Base-by-base conservation (phyloP, 2,888 invertebrate genomes). In the Strigamia transsilvanica region DNA sequence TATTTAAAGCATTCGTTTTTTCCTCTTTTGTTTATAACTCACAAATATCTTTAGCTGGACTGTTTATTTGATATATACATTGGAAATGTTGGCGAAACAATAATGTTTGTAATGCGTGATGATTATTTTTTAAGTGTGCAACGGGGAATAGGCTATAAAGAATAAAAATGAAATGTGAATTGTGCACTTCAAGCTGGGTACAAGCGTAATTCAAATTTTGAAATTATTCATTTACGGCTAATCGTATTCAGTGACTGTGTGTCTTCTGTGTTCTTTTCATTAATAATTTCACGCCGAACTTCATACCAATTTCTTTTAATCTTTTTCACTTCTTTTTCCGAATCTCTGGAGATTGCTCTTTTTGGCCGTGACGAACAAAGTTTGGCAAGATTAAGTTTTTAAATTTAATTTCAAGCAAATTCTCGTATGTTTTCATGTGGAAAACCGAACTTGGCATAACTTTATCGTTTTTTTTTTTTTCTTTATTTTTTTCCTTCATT, bases 281-380 rank as follows among this genome's bases (percentile, higher is more conserved):
- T 46, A 46, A 46, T 46, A 46, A 46, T 46, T 46, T 46, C 46
- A 46, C 46, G 46, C 46, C 46, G 46, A 46, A 46, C 46, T 46
- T 46, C 46, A 46, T 46, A 46, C 46, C 7, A 46, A 46, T 46
- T 46, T 46, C 46, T 46, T 46, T 46, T n/a, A 4, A 10, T 46
- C 46, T 46, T n/a, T 13, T 13, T 46, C 46, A 5, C 46, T 46
- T 46, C 15, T 46, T 12, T 9, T 13, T 46, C 46, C 15, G 15
- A 46, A 46, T 46, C 46, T 46, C 46, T n/a, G 12, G 46, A 46
- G 46, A 46, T 46, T 46, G 46, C 5, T 46, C 46, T 46, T 12
- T 46, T 46, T 1, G 46, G 46, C 46, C 46, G 46, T 46, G 46
- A 46, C 46, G 46, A 46, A 46, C 46, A 46, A 46, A 46, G 9